Evolutionary conservation across 2,113 vertebrate genomes (phyloP).

Genomic region (Spermophilus dauricus): DNA sequence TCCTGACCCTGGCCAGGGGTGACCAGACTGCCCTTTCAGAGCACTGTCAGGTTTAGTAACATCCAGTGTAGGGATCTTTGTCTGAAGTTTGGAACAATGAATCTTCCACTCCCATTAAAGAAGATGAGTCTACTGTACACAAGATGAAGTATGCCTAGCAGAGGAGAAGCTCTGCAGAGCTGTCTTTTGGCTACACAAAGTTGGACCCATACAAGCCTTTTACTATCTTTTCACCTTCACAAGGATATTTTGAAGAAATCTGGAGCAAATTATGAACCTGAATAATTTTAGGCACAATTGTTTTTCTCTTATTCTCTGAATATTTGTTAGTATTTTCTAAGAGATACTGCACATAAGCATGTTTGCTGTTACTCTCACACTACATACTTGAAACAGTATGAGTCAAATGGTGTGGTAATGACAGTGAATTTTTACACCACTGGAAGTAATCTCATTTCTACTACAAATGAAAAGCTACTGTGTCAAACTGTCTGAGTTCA

Average conservation of each 20-base stretch:
- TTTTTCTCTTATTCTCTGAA: constrained; percentile 34
- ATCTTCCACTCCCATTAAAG: not conserved
- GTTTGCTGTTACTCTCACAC: not conserved
- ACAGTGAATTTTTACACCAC: not conserved
- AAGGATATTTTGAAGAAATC: constrained; percentile 43
- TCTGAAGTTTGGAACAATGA: not conserved
- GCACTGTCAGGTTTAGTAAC: not conserved
- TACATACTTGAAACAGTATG: not conserved
- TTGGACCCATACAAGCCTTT: not conserved
- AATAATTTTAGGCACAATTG: not conserved
- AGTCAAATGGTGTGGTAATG: not conserved
- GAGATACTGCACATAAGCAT: not conserved
- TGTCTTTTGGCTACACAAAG: constrained; percentile 26
- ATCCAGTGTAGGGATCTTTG: not conserved
- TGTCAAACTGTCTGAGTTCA: not conserved
- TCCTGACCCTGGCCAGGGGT: not conserved
- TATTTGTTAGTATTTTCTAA: not conserved
- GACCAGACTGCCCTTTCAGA: not conserved
- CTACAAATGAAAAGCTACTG: not conserved
- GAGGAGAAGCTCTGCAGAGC: constrained; percentile 22
- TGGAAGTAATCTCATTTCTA: constrained; percentile 5
- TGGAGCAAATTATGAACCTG: not conserved
- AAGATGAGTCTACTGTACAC: not conserved
- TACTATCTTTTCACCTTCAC: constrained; percentile 18
- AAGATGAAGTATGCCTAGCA: constrained; percentile 26